Evolutionary conservation across 1,140 invertebrate species (phyloP).

Genomic region (Drosophila funebris): DNA sequence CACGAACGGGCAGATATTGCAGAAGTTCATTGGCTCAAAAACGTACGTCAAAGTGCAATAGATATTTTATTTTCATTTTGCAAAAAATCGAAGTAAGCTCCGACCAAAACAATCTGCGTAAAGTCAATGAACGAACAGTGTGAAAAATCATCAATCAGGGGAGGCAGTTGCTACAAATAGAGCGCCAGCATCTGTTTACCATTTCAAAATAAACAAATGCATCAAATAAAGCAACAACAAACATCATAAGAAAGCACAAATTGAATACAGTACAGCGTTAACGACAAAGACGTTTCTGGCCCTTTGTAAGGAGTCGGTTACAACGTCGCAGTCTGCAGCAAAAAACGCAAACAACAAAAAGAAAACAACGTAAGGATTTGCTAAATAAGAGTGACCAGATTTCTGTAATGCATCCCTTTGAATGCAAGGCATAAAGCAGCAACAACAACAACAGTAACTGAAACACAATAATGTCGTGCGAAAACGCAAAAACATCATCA

Average conservation of each 20-base stretch:
- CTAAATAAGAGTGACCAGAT: constrained; percentile 40
- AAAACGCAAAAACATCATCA: constrained; percentile 77
- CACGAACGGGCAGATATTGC: constrained; percentile 21
- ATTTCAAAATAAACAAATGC: constrained; percentile 68
- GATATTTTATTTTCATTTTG: constrained; percentile 50
- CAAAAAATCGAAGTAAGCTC: constrained; percentile 62
- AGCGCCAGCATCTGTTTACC: constrained; percentile 59
- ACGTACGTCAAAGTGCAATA: constrained; percentile 65
- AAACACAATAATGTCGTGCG: constrained; percentile 72
- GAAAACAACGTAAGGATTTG: constrained; percentile 33
- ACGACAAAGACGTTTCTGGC: neutral
- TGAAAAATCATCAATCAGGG: constrained; percentile 37
- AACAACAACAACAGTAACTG: constrained; percentile 17
- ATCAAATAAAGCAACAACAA: constrained; percentile 38
- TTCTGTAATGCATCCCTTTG: constrained; percentile 30
- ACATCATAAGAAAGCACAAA: constrained; percentile 24
- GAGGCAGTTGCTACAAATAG: constrained; percentile 60
- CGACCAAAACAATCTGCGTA: constrained; percentile 45
- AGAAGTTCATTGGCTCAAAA: constrained; percentile 52
- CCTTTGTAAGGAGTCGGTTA: neutral
- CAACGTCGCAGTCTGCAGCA: too few relatives aligned
- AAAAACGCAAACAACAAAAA: constrained; percentile 3
- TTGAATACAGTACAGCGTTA: neutral
- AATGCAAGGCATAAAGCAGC: constrained; percentile 30
- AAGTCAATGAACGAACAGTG: constrained; percentile 41